Percentiles rank a stretch among this genome's conserved stretches.
Conservation (phyloP, 2,888 invertebrate species). For the Rosalia funebris region DNA sequence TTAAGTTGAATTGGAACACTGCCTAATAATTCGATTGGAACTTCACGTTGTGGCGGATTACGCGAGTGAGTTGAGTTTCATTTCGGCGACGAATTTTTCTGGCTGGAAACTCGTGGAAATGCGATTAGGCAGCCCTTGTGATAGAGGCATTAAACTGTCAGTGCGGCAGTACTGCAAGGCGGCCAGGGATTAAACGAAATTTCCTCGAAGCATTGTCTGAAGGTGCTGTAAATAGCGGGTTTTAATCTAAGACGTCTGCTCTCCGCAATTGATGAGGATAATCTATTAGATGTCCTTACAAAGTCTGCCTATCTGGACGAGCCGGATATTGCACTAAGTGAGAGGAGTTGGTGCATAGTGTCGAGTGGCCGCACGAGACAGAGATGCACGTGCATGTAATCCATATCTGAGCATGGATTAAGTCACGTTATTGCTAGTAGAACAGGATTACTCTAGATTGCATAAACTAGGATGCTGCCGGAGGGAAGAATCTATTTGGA, state of each 20-base stretch:
- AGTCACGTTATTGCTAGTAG: not conserved
- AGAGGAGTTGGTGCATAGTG: not conserved
- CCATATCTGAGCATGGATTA: not conserved
- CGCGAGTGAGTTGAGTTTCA: no score
- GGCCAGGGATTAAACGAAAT: not conserved
- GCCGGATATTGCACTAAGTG: constrained; percentile 9
- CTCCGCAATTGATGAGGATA: constrained; percentile 2
- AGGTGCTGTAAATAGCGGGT: not conserved
- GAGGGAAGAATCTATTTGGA: no score
- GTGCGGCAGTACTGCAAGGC: no score
- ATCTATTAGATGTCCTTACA: constrained; percentile 7
- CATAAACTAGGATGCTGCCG: no score
- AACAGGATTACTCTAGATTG: no score
- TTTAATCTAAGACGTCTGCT: not conserved
- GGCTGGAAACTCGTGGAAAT: no score
- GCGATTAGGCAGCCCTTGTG: no score
- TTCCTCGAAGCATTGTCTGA: not conserved
- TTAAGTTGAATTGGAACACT: no score
- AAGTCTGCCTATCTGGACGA: not conserved
- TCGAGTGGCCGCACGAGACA: not conserved
- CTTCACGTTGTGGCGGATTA: no score
- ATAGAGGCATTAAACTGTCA: no score
- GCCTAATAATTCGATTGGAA: no score
- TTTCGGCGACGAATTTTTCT: no score
- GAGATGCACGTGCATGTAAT: not conserved